Conservation (phyloP, 1,140 invertebrate genomes). For the Microplitis demolitor region DNA sequence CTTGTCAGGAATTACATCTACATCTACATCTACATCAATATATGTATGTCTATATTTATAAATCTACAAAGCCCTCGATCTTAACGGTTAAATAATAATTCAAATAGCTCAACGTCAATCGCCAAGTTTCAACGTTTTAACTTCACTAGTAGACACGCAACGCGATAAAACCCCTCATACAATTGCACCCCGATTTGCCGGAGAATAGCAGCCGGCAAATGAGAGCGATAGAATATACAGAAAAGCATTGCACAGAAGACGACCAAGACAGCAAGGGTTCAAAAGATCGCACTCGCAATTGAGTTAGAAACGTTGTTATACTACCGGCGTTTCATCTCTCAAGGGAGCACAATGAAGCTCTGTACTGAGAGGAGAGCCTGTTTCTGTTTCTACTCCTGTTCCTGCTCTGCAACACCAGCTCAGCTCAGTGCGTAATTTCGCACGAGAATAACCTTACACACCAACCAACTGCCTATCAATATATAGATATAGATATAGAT, state of each 20-base stretch:
- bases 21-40: too few relatives aligned
- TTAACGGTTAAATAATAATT: constrained; percentile 28
- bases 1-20: too few relatives aligned
- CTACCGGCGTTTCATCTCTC: constrained; percentile 39
- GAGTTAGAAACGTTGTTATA: constrained; percentile 48
- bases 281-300: constrained; percentile 43
- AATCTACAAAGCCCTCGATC: neutral
- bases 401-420: too few relatives aligned
- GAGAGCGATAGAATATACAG: too few relatives aligned
- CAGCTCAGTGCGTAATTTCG: constrained; percentile 37
- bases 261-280: constrained; percentile 18
- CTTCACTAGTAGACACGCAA: neutral
- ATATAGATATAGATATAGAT: neutral
- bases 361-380: neutral
- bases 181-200: neutral
- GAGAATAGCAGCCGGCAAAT: neutral
- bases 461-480: constrained; percentile 28
- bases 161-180: neutral
- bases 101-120: constrained; percentile 17
- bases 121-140: neutral
- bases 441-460: constrained; percentile 43
- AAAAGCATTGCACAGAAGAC: neutral
- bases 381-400: too few relatives aligned
- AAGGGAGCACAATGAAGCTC: constrained; percentile 27
- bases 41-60: too few relatives aligned